A percentile compares a stretch with the other conserved stretches of the same genome.
Evolutionary conservation across 2,797 vertebrate genomes (phyloP).

Genomic region (Lithobates pipiens): DNA sequence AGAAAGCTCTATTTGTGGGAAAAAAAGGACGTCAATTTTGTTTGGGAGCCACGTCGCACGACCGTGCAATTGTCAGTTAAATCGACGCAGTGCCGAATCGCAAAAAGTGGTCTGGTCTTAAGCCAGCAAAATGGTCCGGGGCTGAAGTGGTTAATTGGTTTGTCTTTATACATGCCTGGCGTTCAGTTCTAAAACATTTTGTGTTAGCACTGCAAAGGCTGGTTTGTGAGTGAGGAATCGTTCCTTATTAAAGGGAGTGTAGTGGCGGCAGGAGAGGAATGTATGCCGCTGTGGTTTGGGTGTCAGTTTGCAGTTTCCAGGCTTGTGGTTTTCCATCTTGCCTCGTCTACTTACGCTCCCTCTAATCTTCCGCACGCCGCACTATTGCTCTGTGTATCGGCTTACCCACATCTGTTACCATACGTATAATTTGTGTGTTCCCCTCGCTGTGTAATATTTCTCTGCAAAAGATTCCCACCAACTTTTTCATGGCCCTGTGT

Average conservation of each 20-base stretch:
- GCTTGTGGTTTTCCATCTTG: constrained; percentile 43
- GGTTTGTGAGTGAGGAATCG: not conserved
- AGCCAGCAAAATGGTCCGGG: no score
- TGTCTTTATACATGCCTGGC: no score
- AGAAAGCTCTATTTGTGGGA: no score
- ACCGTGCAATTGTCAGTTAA: no score
- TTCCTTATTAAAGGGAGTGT: not conserved
- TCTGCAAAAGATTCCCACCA: not conserved
- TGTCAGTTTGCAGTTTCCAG: constrained; percentile 41
- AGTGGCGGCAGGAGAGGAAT: constrained; percentile 27
- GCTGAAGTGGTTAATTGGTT: no score
- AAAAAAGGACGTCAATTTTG: no score
- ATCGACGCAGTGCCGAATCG: no score
- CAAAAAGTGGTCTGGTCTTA: no score
- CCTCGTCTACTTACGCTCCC: not conserved
- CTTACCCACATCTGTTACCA: constrained; percentile 21
- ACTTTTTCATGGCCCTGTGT: not conserved
- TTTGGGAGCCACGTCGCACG: no score
- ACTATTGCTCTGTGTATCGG: not conserved
- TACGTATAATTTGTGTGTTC: constrained; percentile 22
- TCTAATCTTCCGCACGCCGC: constrained; percentile 31
- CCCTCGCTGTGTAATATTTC: constrained; percentile 10
- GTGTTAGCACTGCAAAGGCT: no score
- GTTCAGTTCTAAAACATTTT: no score
- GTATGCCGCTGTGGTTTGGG: constrained; percentile 31